Evolutionary conservation across 2,888 invertebrate genomes (phyloP).

Genomic region (Augiades crinisus): DNA sequence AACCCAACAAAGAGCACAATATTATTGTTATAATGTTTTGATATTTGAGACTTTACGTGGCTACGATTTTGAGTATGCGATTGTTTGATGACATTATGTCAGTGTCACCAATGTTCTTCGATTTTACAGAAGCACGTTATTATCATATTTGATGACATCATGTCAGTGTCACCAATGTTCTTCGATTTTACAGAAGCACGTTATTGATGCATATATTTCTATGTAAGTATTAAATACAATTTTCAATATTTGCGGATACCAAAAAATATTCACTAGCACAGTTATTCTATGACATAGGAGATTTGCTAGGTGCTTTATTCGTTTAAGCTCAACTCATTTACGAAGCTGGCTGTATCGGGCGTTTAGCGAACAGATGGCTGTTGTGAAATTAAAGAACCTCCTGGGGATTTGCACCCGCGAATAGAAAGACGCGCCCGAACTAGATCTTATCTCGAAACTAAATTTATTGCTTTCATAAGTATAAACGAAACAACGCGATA

Average conservation of each 20-base stretch:
- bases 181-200: too few relatives aligned
- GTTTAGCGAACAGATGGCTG: conserved; percentile 47
- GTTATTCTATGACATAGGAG: conserved; percentile 47
- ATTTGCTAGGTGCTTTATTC: conserved; percentile 51
- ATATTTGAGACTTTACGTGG: too few relatives aligned
- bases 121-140: too few relatives aligned
- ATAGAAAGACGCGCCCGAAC: conserved; percentile 17
- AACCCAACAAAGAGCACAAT: background rate
- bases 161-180: too few relatives aligned
- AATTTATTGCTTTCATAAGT: conserved; percentile 24
- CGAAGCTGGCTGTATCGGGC: conserved; percentile 53
- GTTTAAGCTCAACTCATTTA: conserved; percentile 60
- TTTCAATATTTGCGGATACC: background rate
- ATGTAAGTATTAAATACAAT: too few relatives aligned
- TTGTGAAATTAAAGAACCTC: conserved; percentile 51
- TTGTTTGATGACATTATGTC: too few relatives aligned
- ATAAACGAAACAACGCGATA: conserved; percentile 16
- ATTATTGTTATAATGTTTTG: too few relatives aligned
- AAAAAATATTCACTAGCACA: background rate
- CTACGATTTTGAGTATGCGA: too few relatives aligned
- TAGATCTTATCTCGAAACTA: conserved; percentile 16
- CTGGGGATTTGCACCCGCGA: conserved; percentile 48
- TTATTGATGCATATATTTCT: too few relatives aligned
- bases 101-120: too few relatives aligned
- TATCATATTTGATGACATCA: too few relatives aligned